Evolutionary conservation across 2,113 vertebrate species (phyloP).

Genomic region (Cochlearius cochlearius): DNA sequence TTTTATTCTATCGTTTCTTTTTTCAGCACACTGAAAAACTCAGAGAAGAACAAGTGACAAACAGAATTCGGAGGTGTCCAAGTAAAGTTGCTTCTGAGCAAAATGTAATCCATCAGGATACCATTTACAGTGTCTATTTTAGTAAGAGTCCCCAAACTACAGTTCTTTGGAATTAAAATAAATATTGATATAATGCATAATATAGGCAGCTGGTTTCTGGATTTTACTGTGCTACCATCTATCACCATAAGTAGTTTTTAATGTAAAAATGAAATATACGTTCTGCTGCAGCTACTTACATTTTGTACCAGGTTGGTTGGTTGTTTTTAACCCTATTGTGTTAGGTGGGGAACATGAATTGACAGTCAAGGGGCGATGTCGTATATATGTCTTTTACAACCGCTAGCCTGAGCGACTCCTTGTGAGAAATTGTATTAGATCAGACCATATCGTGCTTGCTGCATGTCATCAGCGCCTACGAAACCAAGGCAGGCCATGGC

Average conservation of each 20-base stretch:
- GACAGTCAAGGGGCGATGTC: not conserved
- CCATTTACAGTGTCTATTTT: constrained; percentile 19
- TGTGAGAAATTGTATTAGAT: not conserved
- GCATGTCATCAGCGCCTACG: not conserved
- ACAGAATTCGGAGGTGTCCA: constrained; percentile 28
- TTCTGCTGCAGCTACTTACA: constrained; percentile 1
- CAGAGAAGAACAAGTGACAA: constrained; percentile 6
- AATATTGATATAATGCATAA: constrained; percentile 36
- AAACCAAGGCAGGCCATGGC: not conserved
- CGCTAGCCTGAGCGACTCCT: not conserved
- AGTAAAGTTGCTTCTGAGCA: constrained; percentile 21
- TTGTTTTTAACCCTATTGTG: not conserved
- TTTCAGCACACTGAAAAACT: constrained; percentile 24
- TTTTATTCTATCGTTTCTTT: constrained; percentile 35
- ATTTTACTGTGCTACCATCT: not conserved
- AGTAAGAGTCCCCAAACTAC: not conserved
- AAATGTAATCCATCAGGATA: not conserved
- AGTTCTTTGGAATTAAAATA: constrained; percentile 32
- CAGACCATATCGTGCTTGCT: not conserved
- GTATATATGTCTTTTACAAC: not conserved
- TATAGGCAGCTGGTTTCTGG: constrained; percentile 11
- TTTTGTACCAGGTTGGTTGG: not conserved
- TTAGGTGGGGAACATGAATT: not conserved
- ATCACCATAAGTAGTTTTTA: constrained; percentile 42
- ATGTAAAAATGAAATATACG: constrained; percentile 8